phyloP scores from a whole-genome alignment of 2,113 vertebrate species.

The Apistogramma diplotaenia region DNA sequence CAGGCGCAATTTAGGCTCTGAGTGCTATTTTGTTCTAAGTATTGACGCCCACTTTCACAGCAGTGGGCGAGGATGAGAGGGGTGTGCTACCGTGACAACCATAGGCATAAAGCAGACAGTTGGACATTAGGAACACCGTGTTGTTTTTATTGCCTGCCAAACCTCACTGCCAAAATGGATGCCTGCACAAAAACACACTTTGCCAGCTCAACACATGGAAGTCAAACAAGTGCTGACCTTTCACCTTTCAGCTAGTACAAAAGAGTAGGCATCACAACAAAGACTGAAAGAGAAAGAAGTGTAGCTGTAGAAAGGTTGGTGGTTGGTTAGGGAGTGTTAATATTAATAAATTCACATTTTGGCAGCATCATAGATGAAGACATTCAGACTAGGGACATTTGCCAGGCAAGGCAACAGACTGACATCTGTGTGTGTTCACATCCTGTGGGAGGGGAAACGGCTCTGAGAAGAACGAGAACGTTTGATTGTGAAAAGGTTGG shows the following conservation, averaged over 20 bases:
- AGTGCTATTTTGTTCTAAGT: conserved; percentile 40
- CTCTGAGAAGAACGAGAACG: conserved; percentile 45
- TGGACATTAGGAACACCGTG: conserved; percentile 20
- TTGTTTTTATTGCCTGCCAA: conserved; percentile 26
- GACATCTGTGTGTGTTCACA: conserved; percentile 44
- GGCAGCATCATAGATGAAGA: conserved; percentile 39
- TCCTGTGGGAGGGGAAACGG: conserved; percentile 36
- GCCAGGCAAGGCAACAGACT: conserved; percentile 46
- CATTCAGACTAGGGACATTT: conserved; percentile 33
- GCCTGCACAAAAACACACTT: conserved; percentile 29
- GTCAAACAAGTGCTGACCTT: conserved; percentile 42
- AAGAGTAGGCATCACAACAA: background rate
- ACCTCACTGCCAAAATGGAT: conserved; percentile 21
- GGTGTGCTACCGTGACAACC: conserved; percentile 54
- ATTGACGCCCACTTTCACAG: conserved; percentile 22
- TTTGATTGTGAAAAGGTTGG: conserved; percentile 38
- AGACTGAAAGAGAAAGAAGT: background rate
- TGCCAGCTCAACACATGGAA: conserved; percentile 34
- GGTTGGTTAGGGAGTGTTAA: background rate
- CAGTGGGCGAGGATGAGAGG: conserved; percentile 11
- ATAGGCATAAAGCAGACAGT: conserved; percentile 31
- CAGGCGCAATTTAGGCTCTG: conserved; percentile 13
- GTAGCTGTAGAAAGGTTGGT: background rate
- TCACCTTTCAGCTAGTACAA: conserved; percentile 5
- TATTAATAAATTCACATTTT: conserved; percentile 37